Evolutionary conservation across 2,888 invertebrate species (phyloP).

Genomic region (Formica aserva): DNA sequence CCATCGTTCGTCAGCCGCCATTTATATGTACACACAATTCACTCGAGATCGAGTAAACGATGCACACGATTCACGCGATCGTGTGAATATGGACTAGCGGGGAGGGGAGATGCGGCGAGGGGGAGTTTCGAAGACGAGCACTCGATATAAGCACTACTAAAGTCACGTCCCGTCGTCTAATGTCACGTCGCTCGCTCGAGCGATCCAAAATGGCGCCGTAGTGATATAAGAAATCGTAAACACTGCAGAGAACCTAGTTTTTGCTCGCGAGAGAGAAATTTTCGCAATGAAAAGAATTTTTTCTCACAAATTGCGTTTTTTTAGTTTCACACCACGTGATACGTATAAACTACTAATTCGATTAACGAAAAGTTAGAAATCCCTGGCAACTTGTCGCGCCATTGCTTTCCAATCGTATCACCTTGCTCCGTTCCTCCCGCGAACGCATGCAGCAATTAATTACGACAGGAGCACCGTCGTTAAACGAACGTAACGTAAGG

Average conservation of each 20-base stretch:
- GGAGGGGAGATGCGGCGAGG: not conserved
- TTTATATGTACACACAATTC: constrained; percentile 87
- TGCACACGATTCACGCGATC: constrained; percentile 67
- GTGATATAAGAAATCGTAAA: constrained; percentile 4
- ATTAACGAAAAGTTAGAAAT: not conserved
- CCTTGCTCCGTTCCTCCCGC: too few species aligned
- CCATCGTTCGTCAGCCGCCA: constrained; percentile 95
- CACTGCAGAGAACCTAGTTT: not conserved
- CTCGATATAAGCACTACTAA: not conserved
- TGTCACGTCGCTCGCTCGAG: not conserved
- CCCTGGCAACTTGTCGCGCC: not conserved
- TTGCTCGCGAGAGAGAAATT: too few species aligned
- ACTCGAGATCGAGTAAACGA: constrained; percentile 60
- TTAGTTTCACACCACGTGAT: too few species aligned
- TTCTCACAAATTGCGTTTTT: not conserved
- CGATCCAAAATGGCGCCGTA: constrained; percentile 28
- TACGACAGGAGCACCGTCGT: not conserved
- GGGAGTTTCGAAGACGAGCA: not conserved
- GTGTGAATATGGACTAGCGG: not conserved
- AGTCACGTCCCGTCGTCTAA: not conserved
- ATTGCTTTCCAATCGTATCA: not conserved
- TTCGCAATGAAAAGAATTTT: not conserved
- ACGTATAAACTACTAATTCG: not conserved
- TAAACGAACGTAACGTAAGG: not conserved
- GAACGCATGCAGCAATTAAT: not conserved